A percentile compares a stretch with the other conserved stretches of the same genome.
Evolutionary conservation across 1,140 invertebrate species (phyloP).

Genomic region (Euwallacea similis): DNA sequence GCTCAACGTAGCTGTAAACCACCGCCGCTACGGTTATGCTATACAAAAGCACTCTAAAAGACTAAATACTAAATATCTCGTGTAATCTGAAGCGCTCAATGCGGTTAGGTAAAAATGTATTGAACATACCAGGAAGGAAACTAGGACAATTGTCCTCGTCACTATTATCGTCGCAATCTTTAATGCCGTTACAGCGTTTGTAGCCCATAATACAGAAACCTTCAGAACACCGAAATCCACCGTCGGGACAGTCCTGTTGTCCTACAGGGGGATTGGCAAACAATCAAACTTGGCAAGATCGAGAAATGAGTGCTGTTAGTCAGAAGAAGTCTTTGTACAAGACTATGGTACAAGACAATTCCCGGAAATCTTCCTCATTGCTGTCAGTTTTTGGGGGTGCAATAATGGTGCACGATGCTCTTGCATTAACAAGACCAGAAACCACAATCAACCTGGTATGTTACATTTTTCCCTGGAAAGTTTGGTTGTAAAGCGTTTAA

Average conservation of each 20-base stretch:
- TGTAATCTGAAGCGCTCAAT: not conserved
- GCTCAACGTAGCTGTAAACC: not conserved
- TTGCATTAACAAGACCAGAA: constrained; percentile 5
- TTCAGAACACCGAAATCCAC: constrained; percentile 65
- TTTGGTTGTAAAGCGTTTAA: too few relatives aligned
- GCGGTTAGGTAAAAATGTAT: constrained; percentile 2
- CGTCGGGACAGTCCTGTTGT: constrained; percentile 52
- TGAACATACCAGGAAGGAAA: constrained; percentile 35
- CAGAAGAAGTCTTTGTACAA: constrained; percentile 19
- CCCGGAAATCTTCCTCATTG: too few relatives aligned
- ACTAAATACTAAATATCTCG: not conserved
- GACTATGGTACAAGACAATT: not conserved
- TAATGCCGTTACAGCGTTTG: constrained; percentile 65
- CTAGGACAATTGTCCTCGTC: constrained; percentile 67
- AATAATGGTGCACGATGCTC: constrained; percentile 5
- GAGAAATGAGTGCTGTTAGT: constrained; percentile 36
- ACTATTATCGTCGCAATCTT: constrained; percentile 67
- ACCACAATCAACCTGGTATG: constrained; percentile 29
- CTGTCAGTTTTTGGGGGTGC: not conserved
- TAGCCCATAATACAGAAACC: constrained; percentile 66
- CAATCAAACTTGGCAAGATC: not conserved
- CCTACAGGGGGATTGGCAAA: constrained; percentile 25
- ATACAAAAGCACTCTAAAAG: too few relatives aligned
- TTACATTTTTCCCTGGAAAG: constrained; percentile 7
- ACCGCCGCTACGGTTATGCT: not conserved